These are phyloP conservation scores for Charanyca ferruginea DNA, from an alignment of 2,888 invertebrate species.

Conservation along the genomic window DNA sequence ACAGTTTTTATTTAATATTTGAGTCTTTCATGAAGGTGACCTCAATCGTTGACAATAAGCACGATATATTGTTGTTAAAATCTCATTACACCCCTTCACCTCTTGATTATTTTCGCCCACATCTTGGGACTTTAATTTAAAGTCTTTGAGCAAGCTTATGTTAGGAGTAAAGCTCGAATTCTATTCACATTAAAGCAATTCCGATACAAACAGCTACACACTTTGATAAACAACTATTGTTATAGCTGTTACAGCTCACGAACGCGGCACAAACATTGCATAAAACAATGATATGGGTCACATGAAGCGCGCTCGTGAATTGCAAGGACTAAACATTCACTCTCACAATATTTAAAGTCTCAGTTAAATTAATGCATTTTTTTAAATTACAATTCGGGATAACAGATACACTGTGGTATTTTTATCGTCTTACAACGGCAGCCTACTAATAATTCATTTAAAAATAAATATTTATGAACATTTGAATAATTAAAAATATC, in stretches of 20 bases:
- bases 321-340: slow-evolving; percentile 46
- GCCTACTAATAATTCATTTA: too few relatives aligned
- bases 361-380: slow-evolving; percentile 55
- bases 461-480: too few relatives aligned
- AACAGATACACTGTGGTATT: too few relatives aligned
- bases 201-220: slow-evolving; percentile 67
- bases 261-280: neutral
- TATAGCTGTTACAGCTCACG: slow-evolving; percentile 1
- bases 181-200: slow-evolving; percentile 68
- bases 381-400: slow-evolving; percentile 34
- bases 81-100: slow-evolving; percentile 33
- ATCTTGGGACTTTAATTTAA: slow-evolving; percentile 51
- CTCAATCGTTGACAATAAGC: slow-evolving; percentile 18
- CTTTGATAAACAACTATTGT: slow-evolving; percentile 64
- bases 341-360: slow-evolving; percentile 66
- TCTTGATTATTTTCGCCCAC: slow-evolving; percentile 59
- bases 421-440: too few relatives aligned
- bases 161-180: slow-evolving; percentile 59
- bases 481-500: too few relatives aligned
- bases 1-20: slow-evolving; percentile 25
- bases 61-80: slow-evolving; percentile 3
- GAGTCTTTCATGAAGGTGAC: slow-evolving; percentile 13
- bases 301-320: neutral
- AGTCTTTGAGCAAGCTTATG: slow-evolving; percentile 67
- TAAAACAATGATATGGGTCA: neutral